phyloP scores from a whole-genome alignment of 2,888 invertebrate species.

The Fissipunctia ypsillon region DNA sequence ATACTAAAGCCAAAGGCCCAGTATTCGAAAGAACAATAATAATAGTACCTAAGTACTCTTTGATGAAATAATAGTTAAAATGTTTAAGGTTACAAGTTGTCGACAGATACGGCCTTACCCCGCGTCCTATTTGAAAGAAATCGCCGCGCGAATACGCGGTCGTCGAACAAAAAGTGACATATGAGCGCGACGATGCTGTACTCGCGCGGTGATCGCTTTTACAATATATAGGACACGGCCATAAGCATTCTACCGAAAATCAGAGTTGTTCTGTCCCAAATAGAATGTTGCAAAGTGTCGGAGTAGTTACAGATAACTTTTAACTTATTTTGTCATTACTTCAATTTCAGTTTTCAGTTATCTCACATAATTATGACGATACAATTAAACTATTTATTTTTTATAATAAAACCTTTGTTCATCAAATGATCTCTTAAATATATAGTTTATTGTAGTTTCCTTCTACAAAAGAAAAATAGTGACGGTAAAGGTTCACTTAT shows the following conservation, averaged over 20 bases:
- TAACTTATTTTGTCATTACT: neutral
- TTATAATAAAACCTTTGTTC: neutral
- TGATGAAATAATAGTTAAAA: neutral
- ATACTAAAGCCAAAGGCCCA: neutral
- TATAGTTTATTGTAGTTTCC: neutral
- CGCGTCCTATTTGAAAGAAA: too few species aligned
- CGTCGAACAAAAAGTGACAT: too few species aligned
- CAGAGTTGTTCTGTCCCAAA: neutral
- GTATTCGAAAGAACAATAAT: neutral
- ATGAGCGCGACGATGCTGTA: too few species aligned
- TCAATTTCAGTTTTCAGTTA: neutral
- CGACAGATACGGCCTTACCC: too few species aligned
- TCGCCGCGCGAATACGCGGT: too few species aligned
- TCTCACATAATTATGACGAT: neutral
- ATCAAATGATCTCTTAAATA: neutral
- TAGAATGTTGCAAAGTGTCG: neutral
- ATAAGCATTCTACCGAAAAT: neutral
- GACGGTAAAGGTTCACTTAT: neutral
- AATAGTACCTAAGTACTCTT: neutral
- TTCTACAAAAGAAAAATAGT: constrained; percentile 17
- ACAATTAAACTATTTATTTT: neutral
- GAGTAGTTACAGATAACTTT: neutral
- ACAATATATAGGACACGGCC: too few species aligned
- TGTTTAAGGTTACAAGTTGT: neutral
- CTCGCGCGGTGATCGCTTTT: too few species aligned